phyloP scores from a whole-genome alignment of 2,113 vertebrate species.

The Jacana jacana region DNA sequence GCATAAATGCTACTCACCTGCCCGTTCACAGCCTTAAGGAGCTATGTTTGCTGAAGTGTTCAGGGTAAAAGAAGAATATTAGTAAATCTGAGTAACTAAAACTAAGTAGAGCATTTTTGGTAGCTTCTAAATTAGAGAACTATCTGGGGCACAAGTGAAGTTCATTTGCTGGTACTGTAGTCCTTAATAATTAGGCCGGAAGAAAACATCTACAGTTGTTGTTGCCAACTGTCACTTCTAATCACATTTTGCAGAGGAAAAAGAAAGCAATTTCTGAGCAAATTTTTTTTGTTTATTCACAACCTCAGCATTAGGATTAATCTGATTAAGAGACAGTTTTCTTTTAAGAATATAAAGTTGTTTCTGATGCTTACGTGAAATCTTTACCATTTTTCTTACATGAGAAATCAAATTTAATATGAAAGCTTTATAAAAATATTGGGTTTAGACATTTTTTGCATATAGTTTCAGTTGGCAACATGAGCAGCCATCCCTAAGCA shows the following conservation, averaged over 20 bases:
- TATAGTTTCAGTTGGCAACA: neutral
- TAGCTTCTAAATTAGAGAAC: neutral
- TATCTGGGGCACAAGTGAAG: neutral
- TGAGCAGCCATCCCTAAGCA: neutral
- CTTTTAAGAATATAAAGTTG: neutral
- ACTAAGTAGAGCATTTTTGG: neutral
- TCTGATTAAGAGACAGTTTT: neutral
- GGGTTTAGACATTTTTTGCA: no score
- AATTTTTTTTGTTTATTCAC: neutral
- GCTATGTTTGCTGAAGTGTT: neutral
- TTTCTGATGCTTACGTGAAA: neutral
- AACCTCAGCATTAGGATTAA: neutral
- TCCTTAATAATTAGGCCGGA: neutral
- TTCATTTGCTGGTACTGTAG: neutral
- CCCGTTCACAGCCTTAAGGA: neutral
- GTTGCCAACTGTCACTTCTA: constrained; percentile 24
- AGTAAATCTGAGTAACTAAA: neutral
- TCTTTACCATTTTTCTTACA: neutral
- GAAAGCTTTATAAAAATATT: neutral
- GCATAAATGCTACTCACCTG: neutral
- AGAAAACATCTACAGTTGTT: neutral
- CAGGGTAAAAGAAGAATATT: neutral
- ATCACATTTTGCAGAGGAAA: neutral
- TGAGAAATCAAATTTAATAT: neutral
- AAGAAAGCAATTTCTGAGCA: neutral